These are phyloP conservation scores for Cetoscarus ocellatus DNA, from an alignment of 2,797 vertebrate species.

Conservation along the genomic window DNA sequence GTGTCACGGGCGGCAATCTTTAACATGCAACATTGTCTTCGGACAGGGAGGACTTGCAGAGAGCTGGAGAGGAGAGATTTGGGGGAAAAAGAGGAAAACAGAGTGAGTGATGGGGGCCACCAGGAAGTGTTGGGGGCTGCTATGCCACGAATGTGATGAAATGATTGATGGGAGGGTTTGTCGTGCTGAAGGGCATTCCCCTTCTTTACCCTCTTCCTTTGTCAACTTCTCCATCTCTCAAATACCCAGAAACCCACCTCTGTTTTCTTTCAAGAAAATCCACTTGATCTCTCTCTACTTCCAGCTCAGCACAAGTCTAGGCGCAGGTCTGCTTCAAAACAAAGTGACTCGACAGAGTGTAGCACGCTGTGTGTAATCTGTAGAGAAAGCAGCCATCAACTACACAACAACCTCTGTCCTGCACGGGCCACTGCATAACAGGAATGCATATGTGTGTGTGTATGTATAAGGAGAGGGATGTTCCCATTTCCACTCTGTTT, in stretches of 20 bases:
- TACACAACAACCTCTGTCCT: constrained; percentile 32
- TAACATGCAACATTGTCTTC: constrained; percentile 54
- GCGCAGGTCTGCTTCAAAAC: constrained; percentile 19
- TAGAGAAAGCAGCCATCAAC: constrained; percentile 25
- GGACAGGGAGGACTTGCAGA: constrained; percentile 48
- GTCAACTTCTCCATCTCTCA: constrained; percentile 33
- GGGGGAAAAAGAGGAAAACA: constrained; percentile 12
- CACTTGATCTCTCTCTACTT: constrained; percentile 18
- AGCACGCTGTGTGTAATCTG: constrained; percentile 24
- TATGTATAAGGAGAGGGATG: constrained; percentile 60
- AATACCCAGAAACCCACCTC: constrained; percentile 5
- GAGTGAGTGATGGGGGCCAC: constrained; percentile 47
- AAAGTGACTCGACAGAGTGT: constrained; percentile 18
- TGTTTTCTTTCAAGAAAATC: constrained; percentile 7
- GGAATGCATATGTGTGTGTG: constrained; percentile 72
- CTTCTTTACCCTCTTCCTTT: constrained; percentile 19
- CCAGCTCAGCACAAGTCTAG: constrained; percentile 24
- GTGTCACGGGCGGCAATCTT: constrained; percentile 68
- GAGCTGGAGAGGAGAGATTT: constrained; percentile 24
- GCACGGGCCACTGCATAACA: constrained; percentile 66
- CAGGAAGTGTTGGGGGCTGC: constrained; percentile 56
- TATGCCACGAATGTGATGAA: constrained; percentile 69
- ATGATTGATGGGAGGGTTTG: constrained; percentile 67
- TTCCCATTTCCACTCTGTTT: constrained; percentile 79
- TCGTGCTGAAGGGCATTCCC: constrained; percentile 44